Evolutionary conservation across 2,113 vertebrate species (phyloP).

Genomic region (Brachionichthys hirsutus): DNA sequence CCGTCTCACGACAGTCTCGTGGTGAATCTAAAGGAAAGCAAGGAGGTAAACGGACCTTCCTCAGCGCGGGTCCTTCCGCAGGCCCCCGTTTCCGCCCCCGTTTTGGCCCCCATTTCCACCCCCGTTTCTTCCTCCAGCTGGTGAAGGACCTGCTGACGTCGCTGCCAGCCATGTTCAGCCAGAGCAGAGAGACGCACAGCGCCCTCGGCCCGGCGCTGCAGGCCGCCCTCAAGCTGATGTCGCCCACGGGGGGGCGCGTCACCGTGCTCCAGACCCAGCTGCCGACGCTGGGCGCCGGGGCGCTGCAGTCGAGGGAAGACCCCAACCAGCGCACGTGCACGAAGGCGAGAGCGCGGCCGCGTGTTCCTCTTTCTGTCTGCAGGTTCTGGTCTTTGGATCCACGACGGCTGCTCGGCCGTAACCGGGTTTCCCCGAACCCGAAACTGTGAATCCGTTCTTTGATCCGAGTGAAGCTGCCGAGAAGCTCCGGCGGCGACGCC

Average conservation of each 20-base stretch:
- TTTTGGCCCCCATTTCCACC: no score
- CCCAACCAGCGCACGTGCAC: conserved; percentile 93
- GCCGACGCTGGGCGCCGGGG: conserved; percentile 88
- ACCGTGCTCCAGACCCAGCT: conserved; percentile 96
- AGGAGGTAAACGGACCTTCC: conserved; percentile 84
- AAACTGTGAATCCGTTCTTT: no score
- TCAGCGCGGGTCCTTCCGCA: not conserved
- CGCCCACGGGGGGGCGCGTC: conserved; percentile 90
- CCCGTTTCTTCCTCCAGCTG: conserved; percentile 73
- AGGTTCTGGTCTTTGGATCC: no score
- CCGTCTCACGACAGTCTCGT: conserved; percentile 94
- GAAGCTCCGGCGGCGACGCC: not conserved
- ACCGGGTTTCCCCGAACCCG: no score
- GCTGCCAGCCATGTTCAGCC: conserved; percentile 89
- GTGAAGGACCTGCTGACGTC: conserved; percentile 89
- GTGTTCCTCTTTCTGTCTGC: no score
- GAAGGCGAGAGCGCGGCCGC: conserved; percentile 79
- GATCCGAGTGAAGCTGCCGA: no score
- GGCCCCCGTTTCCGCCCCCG: no score
- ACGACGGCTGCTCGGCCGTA: no score
- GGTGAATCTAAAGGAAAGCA: conserved; percentile 94
- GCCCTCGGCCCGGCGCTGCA: conserved; percentile 93
- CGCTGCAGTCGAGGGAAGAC: conserved; percentile 92
- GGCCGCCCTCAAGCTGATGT: conserved; percentile 95
- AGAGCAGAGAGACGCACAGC: conserved; percentile 91